Evolutionary conservation across 1,140 invertebrate species (phyloP), one percentile per base, ranked within the genome.

Genomic region (Oreohelix idahoensis): DNA sequence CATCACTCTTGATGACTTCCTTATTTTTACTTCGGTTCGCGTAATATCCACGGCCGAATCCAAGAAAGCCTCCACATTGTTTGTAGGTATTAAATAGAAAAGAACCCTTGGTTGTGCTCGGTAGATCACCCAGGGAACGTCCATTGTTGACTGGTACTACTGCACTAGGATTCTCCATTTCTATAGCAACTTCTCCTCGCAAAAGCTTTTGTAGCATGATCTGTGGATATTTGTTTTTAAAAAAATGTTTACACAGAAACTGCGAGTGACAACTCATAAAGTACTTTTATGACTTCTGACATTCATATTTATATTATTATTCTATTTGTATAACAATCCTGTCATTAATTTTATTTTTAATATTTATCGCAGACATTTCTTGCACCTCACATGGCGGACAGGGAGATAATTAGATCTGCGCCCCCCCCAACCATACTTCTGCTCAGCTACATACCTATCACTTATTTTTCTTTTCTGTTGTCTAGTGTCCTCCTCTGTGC

Each of bases 51-150:
- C 36, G 36, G 10, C 71, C 71, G 10, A 73, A 23, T 5, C 71
- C 71, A 23, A 73, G 71, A 32, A 73, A 73, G n/a, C 71, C 36
- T 39, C 71, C 71, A 45, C n/a, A 73, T 32, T 73, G 36, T 23
- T 42, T 38, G 71, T 73, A 73, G 20, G 36, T 32, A 36, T 73
- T 39, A 26, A 73, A 42, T 4, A 73, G 38, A 45, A 42, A 4
- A 29, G 71, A 45, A 0, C 71, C 36, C 5, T 26, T 26, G 5
- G 39, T 20, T 5, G 26, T 23, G 23, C 15, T n/a, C 0, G 71
- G n/a, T 1, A 26, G 0, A 39, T 39, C 23, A 1, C 71, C 36
- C 38, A 42, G 11, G 23, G 20, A 42, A 36, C 36, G 5, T 1
- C 11, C 35, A 4, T 66, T 29, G 29, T 17, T 29, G 63, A 35